Base-by-base conservation (phyloP, 2,888 invertebrate species). In the Cabera pusaria region DNA sequence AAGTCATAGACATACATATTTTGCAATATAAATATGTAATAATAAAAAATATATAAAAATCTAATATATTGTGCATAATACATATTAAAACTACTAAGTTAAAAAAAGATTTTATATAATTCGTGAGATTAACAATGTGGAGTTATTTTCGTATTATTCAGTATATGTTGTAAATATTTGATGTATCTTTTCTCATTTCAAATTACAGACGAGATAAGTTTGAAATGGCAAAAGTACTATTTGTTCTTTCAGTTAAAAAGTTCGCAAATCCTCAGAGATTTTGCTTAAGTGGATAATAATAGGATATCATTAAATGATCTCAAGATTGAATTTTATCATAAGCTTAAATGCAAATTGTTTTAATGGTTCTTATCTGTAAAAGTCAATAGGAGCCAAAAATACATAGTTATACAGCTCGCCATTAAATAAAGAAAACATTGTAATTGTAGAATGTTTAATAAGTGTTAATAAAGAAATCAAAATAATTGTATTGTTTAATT, bases 391-490 rank as follows among this genome's bases (percentile, higher is more conserved):
- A 66, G 52, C 62, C 67, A 65, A 71, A 59, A 64, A 65, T 60
- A 59, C 59, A 53, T 51, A 60, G 52, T 49, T 65, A 64, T 65
- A 68, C 63, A 63, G 65, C 63, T 70, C 77, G 80, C 81, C 82
- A 84, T 82, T 81, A 75, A 77, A 59, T 80, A 76, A n/a, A n/a
- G n/a, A n/a, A 48, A 54, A 52, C 49, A 55, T 46, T 69, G 72
- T 84, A 77, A 78, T 63, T 74, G 76, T 80, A 80, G 80, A 66
- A 73, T 60, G 71, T 78, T 78, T 75, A 76, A 65, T 81, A 81
- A 50, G 76, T 81, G 85, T 86, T 85, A 84, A 68, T 84, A 83
- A 85, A 86, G 72, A 79, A 72, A 68, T 65, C 64, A 59, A 61
- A 62, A 49, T 49, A 56, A 28, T 29, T 29, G 23, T 26, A 5